These are phyloP conservation scores for Cataglyphis albicans DNA, from an alignment of 2,888 invertebrate genomes.

Conservation along the genomic window DNA sequence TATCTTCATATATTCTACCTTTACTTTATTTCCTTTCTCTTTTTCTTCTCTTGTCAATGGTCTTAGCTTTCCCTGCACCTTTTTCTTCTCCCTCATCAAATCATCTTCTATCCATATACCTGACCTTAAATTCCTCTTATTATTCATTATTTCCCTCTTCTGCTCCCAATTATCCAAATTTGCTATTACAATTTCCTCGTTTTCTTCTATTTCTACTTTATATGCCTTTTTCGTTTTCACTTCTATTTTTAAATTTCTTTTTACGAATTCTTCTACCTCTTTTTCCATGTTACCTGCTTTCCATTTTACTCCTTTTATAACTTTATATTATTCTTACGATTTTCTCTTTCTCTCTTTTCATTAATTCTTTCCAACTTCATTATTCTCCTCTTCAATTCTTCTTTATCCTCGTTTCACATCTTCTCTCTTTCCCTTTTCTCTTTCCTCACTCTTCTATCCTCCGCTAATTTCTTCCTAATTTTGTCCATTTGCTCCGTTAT, in stretches of 20 bases:
- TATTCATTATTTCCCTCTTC: conserved; percentile 47
- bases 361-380: no score
- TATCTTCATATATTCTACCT: conserved; percentile 44
- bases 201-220: neutral
- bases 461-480: no score
- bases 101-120: conserved; percentile 61
- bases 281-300: no score
- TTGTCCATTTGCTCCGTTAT: no score
- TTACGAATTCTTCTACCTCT: no score
- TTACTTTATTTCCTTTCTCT: conserved; percentile 49
- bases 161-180: conserved; percentile 38
- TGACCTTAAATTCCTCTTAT: conserved; percentile 21
- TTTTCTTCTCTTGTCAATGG: conserved; percentile 41
- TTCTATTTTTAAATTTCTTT: neutral
- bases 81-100: conserved; percentile 53
- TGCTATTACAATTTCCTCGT: conserved; percentile 7
- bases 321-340: no score
- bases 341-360: no score
- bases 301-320: no score
- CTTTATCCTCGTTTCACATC: no score
- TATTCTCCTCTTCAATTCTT: no score
- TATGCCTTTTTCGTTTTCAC: neutral
- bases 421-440: no score
- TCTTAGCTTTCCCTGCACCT: conserved; percentile 45
- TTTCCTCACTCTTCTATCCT: no score